Conservation (phyloP, 2,113 vertebrate species). For the Scortum barcoo region DNA sequence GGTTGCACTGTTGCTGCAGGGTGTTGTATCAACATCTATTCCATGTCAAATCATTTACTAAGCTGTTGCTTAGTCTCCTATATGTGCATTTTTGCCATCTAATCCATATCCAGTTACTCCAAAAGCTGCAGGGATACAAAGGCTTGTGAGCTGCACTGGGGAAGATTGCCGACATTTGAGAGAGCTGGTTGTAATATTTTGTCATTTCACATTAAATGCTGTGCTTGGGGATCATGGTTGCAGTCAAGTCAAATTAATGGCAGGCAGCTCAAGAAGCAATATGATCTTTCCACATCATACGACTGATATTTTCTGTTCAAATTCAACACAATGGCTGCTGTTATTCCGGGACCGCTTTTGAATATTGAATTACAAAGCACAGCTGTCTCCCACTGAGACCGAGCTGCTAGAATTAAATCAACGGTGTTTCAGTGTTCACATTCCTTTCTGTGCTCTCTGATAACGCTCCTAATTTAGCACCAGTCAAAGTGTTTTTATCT, state of each 20-base stretch:
- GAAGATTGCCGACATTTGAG: slow-evolving; percentile 42
- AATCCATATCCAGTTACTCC: slow-evolving; percentile 37
- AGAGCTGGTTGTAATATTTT: slow-evolving; percentile 55
- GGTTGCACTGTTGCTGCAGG: slow-evolving; percentile 25
- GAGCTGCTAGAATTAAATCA: slow-evolving; percentile 51
- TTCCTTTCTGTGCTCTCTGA: slow-evolving; percentile 33
- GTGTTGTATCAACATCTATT: slow-evolving; percentile 20
- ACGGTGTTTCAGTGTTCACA: slow-evolving; percentile 20
- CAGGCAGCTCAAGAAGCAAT: slow-evolving; percentile 44
- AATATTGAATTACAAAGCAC: slow-evolving; percentile 48
- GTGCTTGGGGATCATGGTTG: slow-evolving; percentile 29
- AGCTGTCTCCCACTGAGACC: slow-evolving; percentile 35
- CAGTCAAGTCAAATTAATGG: slow-evolving; percentile 65
- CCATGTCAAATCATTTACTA: slow-evolving; percentile 24
- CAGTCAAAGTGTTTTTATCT: slow-evolving; percentile 59
- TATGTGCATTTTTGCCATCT: slow-evolving; percentile 29
- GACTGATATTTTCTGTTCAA: slow-evolving; percentile 42
- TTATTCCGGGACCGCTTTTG: slow-evolving; percentile 63
- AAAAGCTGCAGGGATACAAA: slow-evolving; percentile 27
- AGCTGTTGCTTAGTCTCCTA: slow-evolving; percentile 21
- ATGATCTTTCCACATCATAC: slow-evolving; percentile 47
- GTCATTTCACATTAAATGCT: slow-evolving; percentile 68
- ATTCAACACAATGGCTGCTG: slow-evolving; percentile 57
- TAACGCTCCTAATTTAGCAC: slow-evolving; percentile 58
- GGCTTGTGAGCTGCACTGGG: slow-evolving; percentile 8